A percentile compares a stretch with the other conserved stretches of the same genome.
These are phyloP conservation scores for Hirtodrosophila duncani DNA, from an alignment of 2,888 invertebrate genomes.

Conservation along the genomic window DNA sequence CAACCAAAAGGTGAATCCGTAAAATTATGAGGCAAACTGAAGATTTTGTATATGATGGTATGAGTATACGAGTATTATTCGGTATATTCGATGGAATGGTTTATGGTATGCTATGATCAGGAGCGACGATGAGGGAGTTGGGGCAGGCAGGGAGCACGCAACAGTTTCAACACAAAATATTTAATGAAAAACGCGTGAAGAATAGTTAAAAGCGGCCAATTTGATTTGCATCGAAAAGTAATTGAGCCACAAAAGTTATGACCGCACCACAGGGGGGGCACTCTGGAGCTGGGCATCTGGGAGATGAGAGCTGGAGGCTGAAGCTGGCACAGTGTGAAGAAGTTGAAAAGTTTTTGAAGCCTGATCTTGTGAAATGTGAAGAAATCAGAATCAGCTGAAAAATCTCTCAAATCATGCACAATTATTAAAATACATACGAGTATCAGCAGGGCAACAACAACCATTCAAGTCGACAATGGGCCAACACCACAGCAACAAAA, in stretches of 20 bases:
- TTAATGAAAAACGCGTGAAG: conserved; percentile 74
- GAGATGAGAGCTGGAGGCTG: conserved; percentile 11
- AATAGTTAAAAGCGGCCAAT: conserved; percentile 70
- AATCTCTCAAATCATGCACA: conserved; percentile 74
- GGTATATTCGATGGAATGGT: not conserved
- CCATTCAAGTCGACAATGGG: not conserved
- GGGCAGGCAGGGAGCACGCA: not conserved
- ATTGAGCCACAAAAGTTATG: conserved; percentile 72
- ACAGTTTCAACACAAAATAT: conserved; percentile 33
- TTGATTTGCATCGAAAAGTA: conserved; percentile 75
- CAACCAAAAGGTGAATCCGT: conserved; percentile 36
- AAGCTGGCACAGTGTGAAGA: conserved; percentile 6
- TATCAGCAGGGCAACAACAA: conserved; percentile 69
- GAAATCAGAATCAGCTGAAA: conserved; percentile 20
- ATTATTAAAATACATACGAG: conserved; percentile 76
- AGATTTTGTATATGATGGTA: conserved; percentile 10
- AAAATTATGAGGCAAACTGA: conserved; percentile 45
- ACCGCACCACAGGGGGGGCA: conserved; percentile 61
- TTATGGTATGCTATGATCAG: conserved; percentile 9
- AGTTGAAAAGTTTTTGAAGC: not conserved
- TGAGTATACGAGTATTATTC: no score
- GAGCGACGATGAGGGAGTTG: conserved; percentile 16
- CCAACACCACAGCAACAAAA: not conserved
- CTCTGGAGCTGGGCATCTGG: conserved; percentile 4
- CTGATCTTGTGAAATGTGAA: no score